These are phyloP conservation scores for Argyresthia albistria DNA, from an alignment of 2,888 invertebrate species.

Conservation along the genomic window DNA sequence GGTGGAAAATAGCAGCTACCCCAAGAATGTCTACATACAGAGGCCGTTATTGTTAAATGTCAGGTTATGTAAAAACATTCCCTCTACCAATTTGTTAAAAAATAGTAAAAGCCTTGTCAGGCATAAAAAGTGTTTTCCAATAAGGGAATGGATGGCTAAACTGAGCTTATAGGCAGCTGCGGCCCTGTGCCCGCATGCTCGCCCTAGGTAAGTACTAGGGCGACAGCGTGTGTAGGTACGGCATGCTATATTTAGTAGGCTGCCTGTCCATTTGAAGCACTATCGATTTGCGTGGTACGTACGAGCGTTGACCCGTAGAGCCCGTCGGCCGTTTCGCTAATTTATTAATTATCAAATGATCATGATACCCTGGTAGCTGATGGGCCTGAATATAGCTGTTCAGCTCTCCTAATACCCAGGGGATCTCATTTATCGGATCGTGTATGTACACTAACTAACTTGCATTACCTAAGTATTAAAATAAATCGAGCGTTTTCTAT, in stretches of 20 bases:
- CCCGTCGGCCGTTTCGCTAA: constrained; percentile 55
- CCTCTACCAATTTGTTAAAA: background rate
- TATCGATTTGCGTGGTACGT: constrained; percentile 64
- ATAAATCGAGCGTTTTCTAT: constrained; percentile 20
- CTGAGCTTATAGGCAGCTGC: constrained; percentile 5
- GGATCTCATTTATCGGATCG: too few species aligned
- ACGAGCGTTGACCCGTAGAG: constrained; percentile 56
- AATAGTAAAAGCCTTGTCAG: background rate
- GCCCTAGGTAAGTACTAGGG: constrained; percentile 21
- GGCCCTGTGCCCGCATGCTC: constrained; percentile 9
- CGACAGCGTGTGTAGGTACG: constrained; percentile 24
- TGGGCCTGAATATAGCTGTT: background rate
- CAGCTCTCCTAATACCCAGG: too few species aligned
- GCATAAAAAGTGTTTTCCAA: background rate
- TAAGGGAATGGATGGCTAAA: too few species aligned
- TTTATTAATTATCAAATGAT: constrained; percentile 57
- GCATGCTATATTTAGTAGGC: constrained; percentile 45
- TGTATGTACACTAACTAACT: too few species aligned
- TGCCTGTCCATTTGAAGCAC: constrained; percentile 61
- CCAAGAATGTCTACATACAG: too few species aligned
- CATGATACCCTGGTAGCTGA: constrained; percentile 27
- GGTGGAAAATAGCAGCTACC: too few species aligned
- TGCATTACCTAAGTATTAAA: background rate
- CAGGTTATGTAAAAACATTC: too few species aligned
- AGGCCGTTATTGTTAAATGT: too few species aligned